Evolutionary conservation across 2,888 invertebrate species (phyloP).

Genomic region (Mythimna ferrago): DNA sequence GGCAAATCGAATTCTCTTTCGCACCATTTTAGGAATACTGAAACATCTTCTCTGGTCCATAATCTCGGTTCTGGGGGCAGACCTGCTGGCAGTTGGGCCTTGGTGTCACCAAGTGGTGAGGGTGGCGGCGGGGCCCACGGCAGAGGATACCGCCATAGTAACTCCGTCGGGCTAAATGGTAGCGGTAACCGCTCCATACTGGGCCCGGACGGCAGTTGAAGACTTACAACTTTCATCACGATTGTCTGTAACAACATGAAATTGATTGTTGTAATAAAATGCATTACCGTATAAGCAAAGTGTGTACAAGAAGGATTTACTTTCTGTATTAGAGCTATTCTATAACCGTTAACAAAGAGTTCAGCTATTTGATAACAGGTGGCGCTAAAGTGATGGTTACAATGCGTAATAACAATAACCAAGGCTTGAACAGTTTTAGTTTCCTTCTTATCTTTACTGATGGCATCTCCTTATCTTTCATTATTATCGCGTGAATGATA

Average conservation of each 20-base stretch:
- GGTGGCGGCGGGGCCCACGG: slow-evolving; percentile 93
- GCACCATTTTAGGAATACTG: slow-evolving; percentile 96
- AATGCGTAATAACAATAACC: slow-evolving; percentile 13
- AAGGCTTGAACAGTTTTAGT: slow-evolving; percentile 23
- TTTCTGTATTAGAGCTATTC: background rate
- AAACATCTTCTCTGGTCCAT: slow-evolving; percentile 97
- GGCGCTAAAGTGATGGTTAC: slow-evolving; percentile 45
- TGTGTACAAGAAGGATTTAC: background rate
- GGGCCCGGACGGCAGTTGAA: slow-evolving; percentile 93
- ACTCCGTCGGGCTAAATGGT: slow-evolving; percentile 95
- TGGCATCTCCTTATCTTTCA: slow-evolving; percentile 51
- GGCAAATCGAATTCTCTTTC: slow-evolving; percentile 98
- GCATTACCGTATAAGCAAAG: background rate
- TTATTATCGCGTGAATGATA: slow-evolving; percentile 41
- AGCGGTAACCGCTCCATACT: slow-evolving; percentile 95
- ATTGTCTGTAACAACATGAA: slow-evolving; percentile 78
- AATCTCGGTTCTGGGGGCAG: slow-evolving; percentile 96
- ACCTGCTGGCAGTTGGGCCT: slow-evolving; percentile 95
- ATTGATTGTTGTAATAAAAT: slow-evolving; percentile 12
- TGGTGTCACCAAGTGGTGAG: slow-evolving; percentile 95
- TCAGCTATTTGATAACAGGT: slow-evolving; percentile 56
- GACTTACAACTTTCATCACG: slow-evolving; percentile 93
- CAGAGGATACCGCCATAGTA: slow-evolving; percentile 96
- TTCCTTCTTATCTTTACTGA: slow-evolving; percentile 47
- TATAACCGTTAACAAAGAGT: slow-evolving; percentile 28